Evolutionary conservation across 2,113 vertebrate genomes (phyloP).

Genomic region (Corythornis madagascariensis): DNA sequence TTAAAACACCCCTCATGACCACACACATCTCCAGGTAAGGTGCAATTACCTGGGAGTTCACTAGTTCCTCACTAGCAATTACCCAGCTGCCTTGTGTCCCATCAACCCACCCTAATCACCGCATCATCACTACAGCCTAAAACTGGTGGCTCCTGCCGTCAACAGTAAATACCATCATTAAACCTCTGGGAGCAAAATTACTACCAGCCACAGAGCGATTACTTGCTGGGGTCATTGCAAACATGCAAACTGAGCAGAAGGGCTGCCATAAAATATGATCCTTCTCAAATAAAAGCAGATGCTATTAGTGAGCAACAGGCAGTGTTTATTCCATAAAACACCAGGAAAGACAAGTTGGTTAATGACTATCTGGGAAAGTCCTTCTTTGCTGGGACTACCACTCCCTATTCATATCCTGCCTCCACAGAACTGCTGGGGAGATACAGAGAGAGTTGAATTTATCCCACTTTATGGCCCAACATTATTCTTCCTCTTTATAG

Average conservation of each 20-base stretch:
- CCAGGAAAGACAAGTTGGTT: slow-evolving; percentile 10
- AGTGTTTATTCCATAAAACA: slow-evolving; percentile 20
- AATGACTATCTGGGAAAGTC: not conserved
- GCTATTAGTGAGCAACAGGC: not conserved
- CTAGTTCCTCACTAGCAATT: slow-evolving; percentile 32
- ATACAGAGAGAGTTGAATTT: not conserved
- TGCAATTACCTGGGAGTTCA: slow-evolving; percentile 59
- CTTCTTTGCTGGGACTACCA: not conserved
- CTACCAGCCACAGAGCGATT: not conserved
- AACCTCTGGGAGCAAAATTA: slow-evolving; percentile 9
- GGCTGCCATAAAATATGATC: not conserved
- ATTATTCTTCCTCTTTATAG: not conserved
- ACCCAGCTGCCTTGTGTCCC: not conserved
- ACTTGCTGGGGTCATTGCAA: slow-evolving; percentile 17
- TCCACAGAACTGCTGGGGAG: not conserved
- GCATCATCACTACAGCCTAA: not conserved
- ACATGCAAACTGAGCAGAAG: slow-evolving; percentile 8
- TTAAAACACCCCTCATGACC: not conserved
- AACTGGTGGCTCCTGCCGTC: not conserved
- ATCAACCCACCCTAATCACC: slow-evolving; percentile 34
- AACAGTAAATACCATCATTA: slow-evolving; percentile 33
- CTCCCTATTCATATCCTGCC: not conserved
- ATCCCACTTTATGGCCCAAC: not conserved
- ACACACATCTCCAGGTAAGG: slow-evolving; percentile 18
- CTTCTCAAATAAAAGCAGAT: slow-evolving; percentile 18